phyloP scores from a whole-genome alignment of 2,888 invertebrate genomes.

The Hedya salicella region DNA sequence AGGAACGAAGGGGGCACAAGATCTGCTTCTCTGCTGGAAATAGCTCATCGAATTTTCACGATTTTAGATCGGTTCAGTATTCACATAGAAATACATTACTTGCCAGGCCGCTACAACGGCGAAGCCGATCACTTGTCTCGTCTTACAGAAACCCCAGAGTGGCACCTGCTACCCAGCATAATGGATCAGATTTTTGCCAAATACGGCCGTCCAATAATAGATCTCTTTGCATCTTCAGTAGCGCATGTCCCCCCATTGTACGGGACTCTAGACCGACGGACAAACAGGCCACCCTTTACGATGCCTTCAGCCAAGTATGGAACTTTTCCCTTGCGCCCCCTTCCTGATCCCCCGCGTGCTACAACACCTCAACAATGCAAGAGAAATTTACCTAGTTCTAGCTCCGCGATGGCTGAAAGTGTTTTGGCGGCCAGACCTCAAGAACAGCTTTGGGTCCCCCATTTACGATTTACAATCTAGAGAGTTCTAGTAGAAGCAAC shows the following conservation, averaged over 20 bases:
- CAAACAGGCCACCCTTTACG: neutral
- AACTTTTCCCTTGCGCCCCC: neutral
- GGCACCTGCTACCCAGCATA: conserved; percentile 3
- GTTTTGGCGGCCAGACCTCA: conserved; percentile 3
- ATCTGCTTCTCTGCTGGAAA: neutral
- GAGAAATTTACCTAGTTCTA: neutral
- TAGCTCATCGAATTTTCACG: neutral
- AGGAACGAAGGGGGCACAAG: conserved; percentile 2
- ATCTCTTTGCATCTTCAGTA: neutral
- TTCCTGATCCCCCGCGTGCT: conserved; percentile 7
- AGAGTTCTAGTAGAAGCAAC: no score
- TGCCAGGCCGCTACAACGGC: neutral
- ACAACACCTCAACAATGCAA: neutral
- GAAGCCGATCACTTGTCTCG: neutral
- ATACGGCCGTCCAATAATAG: neutral
- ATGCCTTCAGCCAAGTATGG: conserved; percentile 14
- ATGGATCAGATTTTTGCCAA: no score
- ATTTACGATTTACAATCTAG: no score
- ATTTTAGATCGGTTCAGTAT: neutral
- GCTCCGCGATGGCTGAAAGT: neutral
- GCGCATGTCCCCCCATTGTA: conserved; percentile 7
- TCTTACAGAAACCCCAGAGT: neutral
- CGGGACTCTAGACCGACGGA: neutral
- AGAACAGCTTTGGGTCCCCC: neutral
- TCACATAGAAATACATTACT: neutral